Evolutionary conservation across 2,888 invertebrate genomes (phyloP).

Genomic region (Tenthredo scrophulariae): DNA sequence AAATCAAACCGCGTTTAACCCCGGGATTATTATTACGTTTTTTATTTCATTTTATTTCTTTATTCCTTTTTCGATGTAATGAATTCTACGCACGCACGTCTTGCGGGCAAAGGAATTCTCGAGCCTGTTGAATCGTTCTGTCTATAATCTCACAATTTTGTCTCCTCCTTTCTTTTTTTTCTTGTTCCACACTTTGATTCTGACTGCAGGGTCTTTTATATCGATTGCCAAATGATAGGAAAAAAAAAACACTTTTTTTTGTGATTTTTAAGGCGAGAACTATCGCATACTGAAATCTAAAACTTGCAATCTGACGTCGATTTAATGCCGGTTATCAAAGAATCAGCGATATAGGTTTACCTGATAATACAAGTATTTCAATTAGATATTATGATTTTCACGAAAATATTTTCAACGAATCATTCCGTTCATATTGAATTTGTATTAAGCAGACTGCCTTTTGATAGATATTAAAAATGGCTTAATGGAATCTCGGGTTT

Average conservation of each 20-base stretch:
- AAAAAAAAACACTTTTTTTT: no score
- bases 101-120: not conserved
- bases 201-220: no score
- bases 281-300: not conserved
- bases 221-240: no score
- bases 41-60: not conserved
- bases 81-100: slow-evolving; percentile 5
- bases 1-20: slow-evolving; percentile 21
- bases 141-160: slow-evolving; percentile 20
- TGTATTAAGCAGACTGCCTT: not conserved
- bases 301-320: not conserved
- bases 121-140: not conserved
- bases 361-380: not conserved
- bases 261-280: no score
- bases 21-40: not conserved
- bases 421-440: not conserved
- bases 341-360: not conserved
- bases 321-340: not conserved
- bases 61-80: not conserved
- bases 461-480: slow-evolving; percentile 17
- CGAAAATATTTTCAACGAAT: not conserved
- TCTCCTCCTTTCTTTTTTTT: not conserved
- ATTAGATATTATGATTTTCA: not conserved
- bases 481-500: slow-evolving; percentile 10
- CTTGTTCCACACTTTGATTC: not conserved